Base-by-base conservation (phyloP, 2,113 vertebrate species). In the Pao palembangensis region DNA sequence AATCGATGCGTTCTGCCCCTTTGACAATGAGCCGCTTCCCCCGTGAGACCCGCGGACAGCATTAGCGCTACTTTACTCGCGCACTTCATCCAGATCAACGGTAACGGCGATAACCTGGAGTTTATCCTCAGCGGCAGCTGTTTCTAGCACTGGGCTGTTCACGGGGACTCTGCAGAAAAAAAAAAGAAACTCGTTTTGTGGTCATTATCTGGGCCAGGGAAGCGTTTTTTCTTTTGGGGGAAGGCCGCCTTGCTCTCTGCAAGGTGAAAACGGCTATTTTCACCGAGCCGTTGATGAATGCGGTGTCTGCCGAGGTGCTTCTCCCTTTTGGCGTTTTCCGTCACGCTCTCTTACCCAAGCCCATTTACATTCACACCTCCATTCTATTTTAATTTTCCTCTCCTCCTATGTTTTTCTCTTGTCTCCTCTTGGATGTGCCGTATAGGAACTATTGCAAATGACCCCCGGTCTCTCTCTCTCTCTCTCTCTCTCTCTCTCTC, bases 181-280 rank as follows among this genome's bases (percentile, higher is more conserved):
- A 43, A 47, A n/a, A n/a, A n/a, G n/a, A n/a, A n/a, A n/a, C n/a
- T n/a, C 21, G 21, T 23, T 23, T 23, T 23, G 21, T 3, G 21
- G 2, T 23, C 21, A 23, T 23, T 23, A 23, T 23, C 21, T 23
- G 21, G 21, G 21, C 21, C 21, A 23, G 21, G 21, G 21, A 23
- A 3, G 21, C 21, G 21, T 23, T 23, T 64, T 70, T 21, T 21
- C 8, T 23, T 50, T 13, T 55, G 21, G 7, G 52, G 53, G 60
- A 76, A 75, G 61, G 61, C 49, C 65, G 64, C 50, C 70, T 61
- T 53, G 58, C 54, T 67, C 64, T 50, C 71, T 18, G 14, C 69
- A 63, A 81, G 80, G 76, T 83, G 76, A 85, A 82, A 75, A 66
- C 61, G 69, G 71, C 67, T 78, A 71, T 89, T 90, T 87, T 79